These are phyloP conservation scores for Microtus oregoni DNA, from an alignment of 2,113 vertebrate species.

Conservation along the genomic window DNA sequence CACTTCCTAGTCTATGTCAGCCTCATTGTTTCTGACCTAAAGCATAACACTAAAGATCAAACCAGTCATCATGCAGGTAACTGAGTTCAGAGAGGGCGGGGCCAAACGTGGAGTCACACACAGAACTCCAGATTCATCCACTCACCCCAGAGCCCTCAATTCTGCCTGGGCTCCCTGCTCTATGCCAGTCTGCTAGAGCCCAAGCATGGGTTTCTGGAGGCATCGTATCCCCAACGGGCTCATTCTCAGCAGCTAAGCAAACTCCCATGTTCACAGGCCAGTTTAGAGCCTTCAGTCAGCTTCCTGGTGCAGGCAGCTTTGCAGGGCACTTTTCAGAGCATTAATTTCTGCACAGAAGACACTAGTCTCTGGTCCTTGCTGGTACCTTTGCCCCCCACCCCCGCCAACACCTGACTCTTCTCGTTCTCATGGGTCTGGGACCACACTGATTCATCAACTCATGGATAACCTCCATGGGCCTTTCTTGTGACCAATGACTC, in stretches of 20 bases:
- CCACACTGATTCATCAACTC: not conserved
- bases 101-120: not conserved
- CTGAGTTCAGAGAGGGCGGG: not conserved
- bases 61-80: not conserved
- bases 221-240: not conserved
- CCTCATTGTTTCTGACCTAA: not conserved
- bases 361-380: not conserved
- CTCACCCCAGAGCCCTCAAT: not conserved
- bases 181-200: not conserved
- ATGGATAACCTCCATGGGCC: not conserved
- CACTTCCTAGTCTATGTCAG: not conserved
- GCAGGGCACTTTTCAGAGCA: not conserved
- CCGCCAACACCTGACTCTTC: not conserved
- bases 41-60: not conserved
- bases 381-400: not conserved
- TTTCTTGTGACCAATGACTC: not conserved
- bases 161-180: not conserved
- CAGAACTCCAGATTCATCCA: not conserved
- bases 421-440: not conserved
- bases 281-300: not conserved
- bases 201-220: not conserved
- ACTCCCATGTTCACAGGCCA: not conserved
- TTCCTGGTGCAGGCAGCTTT: not conserved
- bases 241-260: not conserved
- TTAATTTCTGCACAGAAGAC: not conserved